These are phyloP conservation scores for Erebia palarica DNA, from an alignment of 2,888 invertebrate genomes.

Conservation along the genomic window DNA sequence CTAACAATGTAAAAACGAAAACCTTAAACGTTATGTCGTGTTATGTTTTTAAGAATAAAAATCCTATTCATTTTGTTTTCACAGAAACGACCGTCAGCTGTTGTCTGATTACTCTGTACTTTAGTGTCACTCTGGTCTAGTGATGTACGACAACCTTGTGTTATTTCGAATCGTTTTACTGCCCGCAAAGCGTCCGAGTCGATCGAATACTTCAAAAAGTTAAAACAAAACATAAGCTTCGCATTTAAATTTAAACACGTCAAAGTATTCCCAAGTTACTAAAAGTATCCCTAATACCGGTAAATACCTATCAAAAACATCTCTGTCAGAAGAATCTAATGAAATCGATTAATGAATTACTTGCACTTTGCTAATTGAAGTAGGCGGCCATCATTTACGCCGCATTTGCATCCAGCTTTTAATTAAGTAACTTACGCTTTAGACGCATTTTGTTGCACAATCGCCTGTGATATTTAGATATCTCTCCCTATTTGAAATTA, in stretches of 20 bases:
- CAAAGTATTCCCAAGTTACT: background rate
- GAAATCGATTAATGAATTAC: background rate
- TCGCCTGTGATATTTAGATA: background rate
- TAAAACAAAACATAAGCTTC: background rate
- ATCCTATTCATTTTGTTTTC: slow-evolving; percentile 68
- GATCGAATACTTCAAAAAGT: background rate
- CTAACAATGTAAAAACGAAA: slow-evolving; percentile 23
- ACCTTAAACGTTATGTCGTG: slow-evolving; percentile 25
- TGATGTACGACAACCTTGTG: slow-evolving; percentile 12
- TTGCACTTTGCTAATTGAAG: background rate
- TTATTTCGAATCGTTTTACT: slow-evolving; percentile 12
- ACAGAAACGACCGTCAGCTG: slow-evolving; percentile 65
- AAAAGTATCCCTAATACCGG: background rate
- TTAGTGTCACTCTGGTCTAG: slow-evolving; percentile 17
- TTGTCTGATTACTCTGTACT: slow-evolving; percentile 68
- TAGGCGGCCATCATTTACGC: background rate
- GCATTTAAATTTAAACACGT: background rate
- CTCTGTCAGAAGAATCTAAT: background rate
- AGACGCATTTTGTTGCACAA: background rate
- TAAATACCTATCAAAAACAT: background rate
- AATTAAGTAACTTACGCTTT: background rate
- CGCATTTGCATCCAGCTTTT: background rate
- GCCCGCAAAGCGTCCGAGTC: background rate
- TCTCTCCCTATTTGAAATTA: too few species aligned
- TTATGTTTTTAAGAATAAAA: slow-evolving; percentile 49